Evolutionary conservation across 2,888 invertebrate species (phyloP), one percentile per base, ranked within the genome.

Genomic region (Drosophila histrio): DNA sequence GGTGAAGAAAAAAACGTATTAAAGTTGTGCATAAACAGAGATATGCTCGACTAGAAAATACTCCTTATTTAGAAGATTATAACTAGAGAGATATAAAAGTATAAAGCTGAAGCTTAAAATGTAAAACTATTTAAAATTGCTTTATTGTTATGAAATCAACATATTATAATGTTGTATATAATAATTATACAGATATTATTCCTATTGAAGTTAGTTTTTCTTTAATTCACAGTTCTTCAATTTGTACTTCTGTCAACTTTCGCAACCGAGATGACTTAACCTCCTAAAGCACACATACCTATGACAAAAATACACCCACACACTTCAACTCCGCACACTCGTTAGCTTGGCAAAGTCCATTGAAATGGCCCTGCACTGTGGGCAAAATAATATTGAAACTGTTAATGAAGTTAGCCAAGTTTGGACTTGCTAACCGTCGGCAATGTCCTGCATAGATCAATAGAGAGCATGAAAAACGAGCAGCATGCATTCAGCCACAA

Each of bases 351-450:
- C 19, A 11, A 38, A 11, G 56, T 46, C 61, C 64, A 73, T 52
- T 78, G 65, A 72, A 83, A 70, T 61, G 69, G 43, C 36, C 24
- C 58, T 56, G 46, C 17, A 49, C 52, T 34, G 53, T 58, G 30
- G 11, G 54, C 65, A 76, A 59, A 69, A 82, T 87, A 77, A 85
- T 83, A 77, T 77, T 77, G 85, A 81, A 87, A 86, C 87, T 79
- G 87, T 86, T 88, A 86, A 88, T 86, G 88, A 88, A 88, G 78
- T 86, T 74, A 80, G 71, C 49, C 60, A 50, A 66, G 58, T 54
- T 44, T 7, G 57, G 38, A 43, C 30, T 58, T 47, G 61, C 34
- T 28, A 47, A 32, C 59, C 39, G 22, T 39, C 39, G 49, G 60
- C 59, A 52, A 63, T 59, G 66, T 54, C 34, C 70, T 26, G 22